Evolutionary conservation across 2,797 vertebrate genomes (phyloP).

Genomic region (Sarcophilus harrisii): DNA sequence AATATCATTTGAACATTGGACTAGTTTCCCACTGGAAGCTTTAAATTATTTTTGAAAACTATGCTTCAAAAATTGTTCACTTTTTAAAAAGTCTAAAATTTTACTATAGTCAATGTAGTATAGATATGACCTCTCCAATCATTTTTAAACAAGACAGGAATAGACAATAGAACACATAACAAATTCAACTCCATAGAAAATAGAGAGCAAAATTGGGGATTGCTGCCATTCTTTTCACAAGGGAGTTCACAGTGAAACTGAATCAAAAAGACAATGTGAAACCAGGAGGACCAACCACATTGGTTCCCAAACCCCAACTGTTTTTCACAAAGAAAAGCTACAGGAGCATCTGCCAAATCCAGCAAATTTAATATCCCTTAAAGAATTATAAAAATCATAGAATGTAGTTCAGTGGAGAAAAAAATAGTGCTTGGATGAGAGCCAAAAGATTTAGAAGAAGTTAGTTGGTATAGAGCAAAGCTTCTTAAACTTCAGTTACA

Average conservation of each 20-base stretch:
- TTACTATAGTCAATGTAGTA: neutral
- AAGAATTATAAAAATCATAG: neutral
- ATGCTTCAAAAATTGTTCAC: conserved; percentile 51
- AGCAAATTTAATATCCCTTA: neutral
- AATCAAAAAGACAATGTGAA: neutral
- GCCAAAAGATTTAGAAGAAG: neutral
- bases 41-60: conserved; percentile 64
- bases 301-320: neutral
- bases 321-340: neutral
- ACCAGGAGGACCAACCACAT: neutral
- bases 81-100: conserved; percentile 19
- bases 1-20: conserved; percentile 53
- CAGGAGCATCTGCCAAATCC: neutral
- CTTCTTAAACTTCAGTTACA: too few relatives aligned
- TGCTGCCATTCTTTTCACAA: neutral
- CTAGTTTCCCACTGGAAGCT: conserved; percentile 43
- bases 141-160: neutral
- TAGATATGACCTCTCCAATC: neutral
- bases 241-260: neutral
- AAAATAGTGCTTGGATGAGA: neutral
- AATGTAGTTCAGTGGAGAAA: neutral
- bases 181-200: neutral
- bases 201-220: neutral
- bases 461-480: neutral
- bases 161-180: neutral